A percentile compares a stretch with the other conserved stretches of the same genome.
Evolutionary conservation across 2,888 invertebrate species (phyloP).

Genomic region (Acleris laterana): DNA sequence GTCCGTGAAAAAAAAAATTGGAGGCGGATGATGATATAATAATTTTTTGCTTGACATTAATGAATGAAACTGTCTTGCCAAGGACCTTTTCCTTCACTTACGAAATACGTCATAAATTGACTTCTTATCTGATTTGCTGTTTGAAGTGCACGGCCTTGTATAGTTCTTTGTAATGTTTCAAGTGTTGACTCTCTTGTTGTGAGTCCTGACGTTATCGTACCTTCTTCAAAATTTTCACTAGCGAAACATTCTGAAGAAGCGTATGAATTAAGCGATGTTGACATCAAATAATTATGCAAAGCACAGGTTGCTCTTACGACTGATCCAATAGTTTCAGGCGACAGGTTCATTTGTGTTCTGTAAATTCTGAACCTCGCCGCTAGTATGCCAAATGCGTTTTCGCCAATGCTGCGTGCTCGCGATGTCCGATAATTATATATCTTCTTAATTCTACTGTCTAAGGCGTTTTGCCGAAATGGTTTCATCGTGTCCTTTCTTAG

Average conservation of each 20-base stretch:
- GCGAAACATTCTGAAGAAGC: conserved; percentile 3
- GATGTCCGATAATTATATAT: too few species aligned
- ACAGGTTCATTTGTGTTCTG: conserved; percentile 21
- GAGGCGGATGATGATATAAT: too few species aligned
- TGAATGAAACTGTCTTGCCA: conserved; percentile 31
- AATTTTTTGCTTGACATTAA: conserved; percentile 17
- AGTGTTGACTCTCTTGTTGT: conserved; percentile 30
- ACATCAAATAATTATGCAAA: conserved; percentile 30
- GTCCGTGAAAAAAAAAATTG: too few species aligned
- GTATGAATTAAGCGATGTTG: conserved; percentile 18
- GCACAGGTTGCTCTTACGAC: conserved; percentile 33
- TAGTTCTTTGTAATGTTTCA: conserved; percentile 35
- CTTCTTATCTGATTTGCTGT: conserved; percentile 21
- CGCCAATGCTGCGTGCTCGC: conserved; percentile 32
- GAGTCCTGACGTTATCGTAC: conserved; percentile 24
- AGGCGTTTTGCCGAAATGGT: conserved; percentile 43
- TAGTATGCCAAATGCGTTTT: conserved; percentile 41
- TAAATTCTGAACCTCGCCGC: conserved; percentile 35
- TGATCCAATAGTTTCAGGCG: conserved; percentile 25
- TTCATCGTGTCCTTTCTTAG: conserved; percentile 44
- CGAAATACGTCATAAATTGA: conserved; percentile 32
- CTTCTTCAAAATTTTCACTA: conserved; percentile 22
- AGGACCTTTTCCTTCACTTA: conserved; percentile 29
- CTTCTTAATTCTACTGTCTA: conserved; percentile 38
- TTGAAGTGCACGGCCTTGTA: conserved; percentile 16